Evolutionary conservation across 1,140 invertebrate genomes (phyloP).

Genomic region (Brachionus manjavacas): DNA sequence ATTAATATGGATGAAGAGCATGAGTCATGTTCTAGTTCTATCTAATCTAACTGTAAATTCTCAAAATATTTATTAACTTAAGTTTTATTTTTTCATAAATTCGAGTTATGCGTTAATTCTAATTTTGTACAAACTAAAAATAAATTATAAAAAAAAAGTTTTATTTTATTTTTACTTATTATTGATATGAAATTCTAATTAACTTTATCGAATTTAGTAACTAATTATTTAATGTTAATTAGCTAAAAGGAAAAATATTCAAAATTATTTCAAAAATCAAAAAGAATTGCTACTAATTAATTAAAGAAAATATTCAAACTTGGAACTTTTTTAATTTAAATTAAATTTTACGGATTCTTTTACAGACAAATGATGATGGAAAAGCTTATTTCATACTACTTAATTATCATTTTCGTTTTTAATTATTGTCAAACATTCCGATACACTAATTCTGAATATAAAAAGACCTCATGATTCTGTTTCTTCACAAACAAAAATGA

Average conservation of each 20-base stretch:
- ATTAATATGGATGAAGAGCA: background rate
- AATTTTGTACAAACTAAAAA: background rate
- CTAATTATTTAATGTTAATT: too few relatives aligned
- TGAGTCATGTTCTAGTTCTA: background rate
- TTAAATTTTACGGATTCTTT: background rate
- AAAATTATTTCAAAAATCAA: too few relatives aligned
- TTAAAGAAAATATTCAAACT: too few relatives aligned
- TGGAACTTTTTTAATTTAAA: background rate
- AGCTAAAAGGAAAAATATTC: too few relatives aligned
- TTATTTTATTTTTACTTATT: too few relatives aligned
- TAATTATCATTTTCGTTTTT: background rate
- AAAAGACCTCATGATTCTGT: background rate
- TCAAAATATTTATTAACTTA: background rate
- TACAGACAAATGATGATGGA: background rate
- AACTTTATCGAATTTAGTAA: too few relatives aligned
- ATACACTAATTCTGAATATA: background rate
- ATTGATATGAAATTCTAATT: too few relatives aligned
- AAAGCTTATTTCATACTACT: background rate
- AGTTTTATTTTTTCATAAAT: background rate
- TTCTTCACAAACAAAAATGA: background rate
- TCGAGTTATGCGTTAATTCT: background rate
- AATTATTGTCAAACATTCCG: background rate
- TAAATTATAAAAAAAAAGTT: background rate
- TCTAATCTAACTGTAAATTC: background rate
- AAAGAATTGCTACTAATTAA: too few relatives aligned